Evolutionary conservation across 2,797 vertebrate genomes (phyloP).

Genomic region (Hemitrygon akajei): DNA sequence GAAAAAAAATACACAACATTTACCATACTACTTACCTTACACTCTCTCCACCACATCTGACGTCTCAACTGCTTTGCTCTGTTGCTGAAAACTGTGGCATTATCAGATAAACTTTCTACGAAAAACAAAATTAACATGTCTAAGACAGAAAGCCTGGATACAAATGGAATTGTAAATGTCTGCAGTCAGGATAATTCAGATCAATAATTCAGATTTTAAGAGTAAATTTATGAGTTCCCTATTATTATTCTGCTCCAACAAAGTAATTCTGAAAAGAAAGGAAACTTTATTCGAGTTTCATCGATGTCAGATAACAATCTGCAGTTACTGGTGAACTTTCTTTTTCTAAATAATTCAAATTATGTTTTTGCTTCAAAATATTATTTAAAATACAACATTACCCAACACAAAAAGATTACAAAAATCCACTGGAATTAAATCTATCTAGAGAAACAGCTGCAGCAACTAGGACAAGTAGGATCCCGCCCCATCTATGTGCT

Average conservation of each 20-base stretch:
- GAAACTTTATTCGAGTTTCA: background rate
- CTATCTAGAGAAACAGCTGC: background rate
- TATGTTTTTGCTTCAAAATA: background rate
- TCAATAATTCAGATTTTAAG: background rate
- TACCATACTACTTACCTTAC: conserved; percentile 67
- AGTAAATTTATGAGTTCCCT: background rate
- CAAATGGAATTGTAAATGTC: background rate
- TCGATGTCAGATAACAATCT: background rate
- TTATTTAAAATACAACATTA: background rate
- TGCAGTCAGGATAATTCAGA: background rate
- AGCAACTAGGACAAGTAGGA: background rate
- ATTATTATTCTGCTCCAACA: background rate
- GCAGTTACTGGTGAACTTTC: too few species aligned
- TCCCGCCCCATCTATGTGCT: background rate
- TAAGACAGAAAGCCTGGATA: conserved; percentile 14
- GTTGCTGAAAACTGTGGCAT: conserved; percentile 94
- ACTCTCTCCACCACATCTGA: conserved; percentile 97
- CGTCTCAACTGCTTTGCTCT: conserved; percentile 92
- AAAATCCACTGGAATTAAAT: background rate
- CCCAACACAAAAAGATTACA: background rate
- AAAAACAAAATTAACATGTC: conserved; percentile 15
- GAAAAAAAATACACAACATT: background rate
- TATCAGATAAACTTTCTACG: conserved; percentile 91
- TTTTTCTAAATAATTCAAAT: background rate
- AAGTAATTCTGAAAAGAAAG: background rate